A percentile compares a stretch with the other conserved stretches of the same genome.
Evolutionary conservation across 2,113 vertebrate species (phyloP).

Genomic region (Microtus ochrogaster): DNA sequence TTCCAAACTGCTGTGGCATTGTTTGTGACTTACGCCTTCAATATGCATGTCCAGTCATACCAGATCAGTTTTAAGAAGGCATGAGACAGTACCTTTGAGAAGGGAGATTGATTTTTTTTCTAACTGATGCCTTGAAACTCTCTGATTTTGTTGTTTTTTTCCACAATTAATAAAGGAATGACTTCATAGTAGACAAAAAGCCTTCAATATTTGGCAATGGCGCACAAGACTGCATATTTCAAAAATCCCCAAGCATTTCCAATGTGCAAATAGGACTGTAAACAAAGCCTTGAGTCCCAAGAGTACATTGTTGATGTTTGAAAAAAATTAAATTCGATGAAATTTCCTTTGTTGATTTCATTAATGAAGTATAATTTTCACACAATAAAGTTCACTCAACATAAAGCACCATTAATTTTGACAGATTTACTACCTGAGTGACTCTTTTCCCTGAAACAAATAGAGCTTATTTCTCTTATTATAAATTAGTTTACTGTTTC

Average conservation of each 20-base stretch:
- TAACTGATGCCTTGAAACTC: not conserved
- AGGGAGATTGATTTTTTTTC: not conserved
- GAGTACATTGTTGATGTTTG: not conserved
- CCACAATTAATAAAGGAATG: not conserved
- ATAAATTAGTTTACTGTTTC: constrained; percentile 19
- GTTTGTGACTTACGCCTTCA: too few relatives aligned
- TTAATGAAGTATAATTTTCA: constrained; percentile 17
- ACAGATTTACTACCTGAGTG: not conserved
- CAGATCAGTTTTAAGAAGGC: not conserved
- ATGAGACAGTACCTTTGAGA: not conserved
- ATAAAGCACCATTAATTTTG: constrained; percentile 38
- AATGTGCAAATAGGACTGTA: not conserved
- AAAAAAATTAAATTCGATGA: constrained; percentile 9
- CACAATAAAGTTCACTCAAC: not conserved
- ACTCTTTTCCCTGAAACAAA: not conserved
- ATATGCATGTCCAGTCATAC: not conserved
- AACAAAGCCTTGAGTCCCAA: not conserved
- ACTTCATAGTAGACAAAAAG: not conserved
- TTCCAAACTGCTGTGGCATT: too few relatives aligned
- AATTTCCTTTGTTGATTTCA: constrained; percentile 22
- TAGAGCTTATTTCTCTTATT: not conserved
- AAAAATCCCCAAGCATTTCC: not conserved
- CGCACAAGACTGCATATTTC: not conserved
- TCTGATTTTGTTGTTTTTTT: not conserved
- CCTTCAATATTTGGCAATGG: not conserved